These are phyloP conservation scores for Eueides isabella DNA, from an alignment of 1,140 invertebrate species.

Conservation along the genomic window DNA sequence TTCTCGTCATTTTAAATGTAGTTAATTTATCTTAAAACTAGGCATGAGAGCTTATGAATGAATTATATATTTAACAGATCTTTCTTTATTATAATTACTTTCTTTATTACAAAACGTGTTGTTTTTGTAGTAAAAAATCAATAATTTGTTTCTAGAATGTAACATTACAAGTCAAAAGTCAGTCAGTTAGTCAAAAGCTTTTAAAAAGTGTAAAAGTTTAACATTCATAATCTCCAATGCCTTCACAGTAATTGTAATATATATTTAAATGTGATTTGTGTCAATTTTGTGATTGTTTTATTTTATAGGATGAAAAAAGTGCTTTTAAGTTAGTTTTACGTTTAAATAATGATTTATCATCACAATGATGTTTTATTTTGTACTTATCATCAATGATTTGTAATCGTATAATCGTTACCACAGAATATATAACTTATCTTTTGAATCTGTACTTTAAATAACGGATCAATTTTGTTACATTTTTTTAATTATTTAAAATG, in stretches of 20 bases:
- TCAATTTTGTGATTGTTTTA: slow-evolving; percentile 40
- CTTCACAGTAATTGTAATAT: slow-evolving; percentile 38
- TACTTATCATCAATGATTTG: slow-evolving; percentile 21
- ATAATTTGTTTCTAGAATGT: not conserved
- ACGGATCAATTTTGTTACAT: not conserved
- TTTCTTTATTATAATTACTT: too few relatives aligned
- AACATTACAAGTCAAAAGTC: not conserved
- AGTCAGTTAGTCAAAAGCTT: too few relatives aligned
- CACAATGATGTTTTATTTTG: slow-evolving; percentile 29
- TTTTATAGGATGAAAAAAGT: slow-evolving; percentile 30
- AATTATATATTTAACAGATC: not conserved
- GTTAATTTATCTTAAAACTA: slow-evolving; percentile 44
- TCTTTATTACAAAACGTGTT: too few relatives aligned
- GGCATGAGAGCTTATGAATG: not conserved
- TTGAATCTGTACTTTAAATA: not conserved
- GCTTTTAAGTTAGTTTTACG: slow-evolving; percentile 25
- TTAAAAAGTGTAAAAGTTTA: too few relatives aligned
- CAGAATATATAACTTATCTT: slow-evolving; percentile 1
- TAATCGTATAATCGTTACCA: slow-evolving; percentile 35
- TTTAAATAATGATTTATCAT: slow-evolving; percentile 31
- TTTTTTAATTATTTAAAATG: not conserved
- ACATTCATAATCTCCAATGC: slow-evolving; percentile 3
- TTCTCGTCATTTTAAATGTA: slow-evolving; percentile 53
- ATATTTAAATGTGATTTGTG: slow-evolving; percentile 44
- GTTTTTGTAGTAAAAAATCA: too few relatives aligned